Evolutionary conservation across 2,113 vertebrate species (phyloP), one percentile per base, ranked within the genome.

Genomic region (Dolichallabes microphthalmus): DNA sequence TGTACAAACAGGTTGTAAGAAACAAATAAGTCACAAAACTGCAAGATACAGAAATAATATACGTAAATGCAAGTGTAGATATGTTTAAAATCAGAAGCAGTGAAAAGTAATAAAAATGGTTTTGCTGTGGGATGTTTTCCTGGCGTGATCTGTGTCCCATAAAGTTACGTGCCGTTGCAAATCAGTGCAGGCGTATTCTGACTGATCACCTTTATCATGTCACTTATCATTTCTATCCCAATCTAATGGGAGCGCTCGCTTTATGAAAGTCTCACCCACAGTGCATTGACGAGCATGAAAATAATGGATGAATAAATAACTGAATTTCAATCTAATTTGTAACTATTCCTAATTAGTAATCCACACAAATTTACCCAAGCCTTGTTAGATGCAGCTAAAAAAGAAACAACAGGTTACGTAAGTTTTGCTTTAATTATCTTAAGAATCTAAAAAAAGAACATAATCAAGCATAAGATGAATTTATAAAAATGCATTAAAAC

Each of bases 401-500:
- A 25, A 73, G 19, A 74, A 55, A 5, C 32, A 52, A 74, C 12
- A 50, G 71, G 39, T 9, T 50, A 74, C 12, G 20, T 25, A 5
- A 14, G 39, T 35, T 9, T 20, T 10, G 7, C 7, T 45, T 45
- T 7, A 45, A 45, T 45, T 45, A 45, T 45, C 7, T 45, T 45
- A 7, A 45, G 7, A 45, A 45, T 45, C 45, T 45, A 25, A 73
- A 45, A 50, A 20, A 73, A 22, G 20, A 39, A 17, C 17, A 74
- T 39, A 74, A 50, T 6, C n/a, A 15, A 61, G 35, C 11, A 15
- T n/a, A 27, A 64, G 8, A 45, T 81, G 9, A 19, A 52, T 30
- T n/a, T 58, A 35, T 27, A 60, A 53, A 4, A 39, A 71, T 39
- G 27, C 5, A 60, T 35, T 71, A 68, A 81, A 77, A 99, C 98